phyloP scores from a whole-genome alignment of 2,888 invertebrate genomes.

The Patella depressa region DNA sequence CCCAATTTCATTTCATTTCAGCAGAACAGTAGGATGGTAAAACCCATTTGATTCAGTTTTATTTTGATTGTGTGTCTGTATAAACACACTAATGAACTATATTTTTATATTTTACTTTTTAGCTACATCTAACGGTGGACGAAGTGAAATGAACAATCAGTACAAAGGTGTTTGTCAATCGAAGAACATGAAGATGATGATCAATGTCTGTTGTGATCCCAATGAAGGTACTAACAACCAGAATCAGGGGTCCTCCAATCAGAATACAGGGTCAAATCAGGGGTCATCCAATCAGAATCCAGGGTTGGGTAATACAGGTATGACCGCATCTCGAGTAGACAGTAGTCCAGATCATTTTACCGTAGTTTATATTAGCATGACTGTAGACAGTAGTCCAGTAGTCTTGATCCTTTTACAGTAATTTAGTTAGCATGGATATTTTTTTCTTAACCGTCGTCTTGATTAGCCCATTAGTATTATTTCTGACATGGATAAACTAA shows the following conservation, averaged over 20 bases:
- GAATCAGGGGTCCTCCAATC: background rate
- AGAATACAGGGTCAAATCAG: background rate
- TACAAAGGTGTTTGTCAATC: constrained; percentile 15
- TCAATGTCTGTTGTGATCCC: constrained; percentile 9
- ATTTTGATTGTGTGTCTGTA: no score
- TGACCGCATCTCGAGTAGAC: background rate
- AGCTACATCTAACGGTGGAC: constrained; percentile 24
- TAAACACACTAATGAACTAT: no score
- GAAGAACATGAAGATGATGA: constrained; percentile 17
- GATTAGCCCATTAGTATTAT: background rate
- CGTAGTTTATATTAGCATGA: no score
- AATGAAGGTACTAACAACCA: background rate
- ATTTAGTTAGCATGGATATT: no score
- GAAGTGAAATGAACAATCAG: constrained; percentile 19
- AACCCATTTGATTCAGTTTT: no score
- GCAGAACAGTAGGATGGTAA: no score
- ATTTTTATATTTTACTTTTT: background rate
- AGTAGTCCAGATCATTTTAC: no score
- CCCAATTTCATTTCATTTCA: no score
- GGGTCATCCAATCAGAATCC: background rate
- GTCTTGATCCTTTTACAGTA: no score
- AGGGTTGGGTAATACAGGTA: background rate
- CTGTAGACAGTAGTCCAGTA: no score
- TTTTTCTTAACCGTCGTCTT: no score
- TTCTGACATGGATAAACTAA: no score